Base-by-base conservation (phyloP, 2,113 vertebrate genomes). In the Galeopterus variegatus region DNA sequence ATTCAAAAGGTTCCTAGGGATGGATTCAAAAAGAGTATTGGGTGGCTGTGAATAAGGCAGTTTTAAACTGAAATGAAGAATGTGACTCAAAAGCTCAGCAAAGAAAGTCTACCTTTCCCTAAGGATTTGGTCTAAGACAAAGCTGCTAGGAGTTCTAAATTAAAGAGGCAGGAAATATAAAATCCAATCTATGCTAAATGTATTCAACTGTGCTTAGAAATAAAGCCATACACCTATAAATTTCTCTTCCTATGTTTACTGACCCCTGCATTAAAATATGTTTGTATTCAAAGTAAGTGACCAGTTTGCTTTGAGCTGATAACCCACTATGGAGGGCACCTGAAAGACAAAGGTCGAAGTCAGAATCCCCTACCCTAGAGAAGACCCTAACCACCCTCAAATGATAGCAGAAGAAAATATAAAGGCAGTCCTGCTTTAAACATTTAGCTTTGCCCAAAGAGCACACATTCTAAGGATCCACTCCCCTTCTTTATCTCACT, bases 21-120 rank as follows among this genome's bases (percentile, higher is more conserved):
- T 65, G 41, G 41, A 41, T 41, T 41, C 81, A 41, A 79, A 72
- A 90, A 45, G 24, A 45, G 60, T 56, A 54, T 4, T 73, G 19
- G 18, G 18, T 33, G 26, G 67, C 33, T 50, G 1, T n/a, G 7
- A 13, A 75, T 26, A 90, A 79, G 76, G 28, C 45, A 86, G 15
- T 79, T 70, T 90, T 88, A 81, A 87, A 60, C 45, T 70, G 26
- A 86, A 75, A 90, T 90, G 48, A 95, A 90, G 65, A 26, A 58
- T 76, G 13, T 60, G 31, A 70, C 11, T 85, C 70, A 93, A 91
- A 94, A 93, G 45, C 28, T 93, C 69, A 70, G 41, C 75, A 82
- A 50, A 92, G 10, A 64, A 72, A 56, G 26, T 21, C 64, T 33
- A 64, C 14, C 3, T 80, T 60, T 83, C 58, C 82, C 64, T 19